phyloP scores from a whole-genome alignment of 2,888 invertebrate species.

The Drosophila fungiperda region DNA sequence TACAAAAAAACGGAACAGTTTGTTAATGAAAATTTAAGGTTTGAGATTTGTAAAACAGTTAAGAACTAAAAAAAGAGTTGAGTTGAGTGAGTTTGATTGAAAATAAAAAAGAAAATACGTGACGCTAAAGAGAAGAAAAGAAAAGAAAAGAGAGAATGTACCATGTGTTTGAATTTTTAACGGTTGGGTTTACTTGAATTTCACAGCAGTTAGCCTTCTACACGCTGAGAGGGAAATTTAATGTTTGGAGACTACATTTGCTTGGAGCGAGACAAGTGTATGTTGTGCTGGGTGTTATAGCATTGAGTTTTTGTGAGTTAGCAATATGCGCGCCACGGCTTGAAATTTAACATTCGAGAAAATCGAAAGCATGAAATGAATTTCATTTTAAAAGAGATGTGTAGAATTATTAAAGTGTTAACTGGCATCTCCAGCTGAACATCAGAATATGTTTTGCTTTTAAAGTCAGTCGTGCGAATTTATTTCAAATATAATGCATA shows the following conservation, averaged over 20 bases:
- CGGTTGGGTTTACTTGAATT: background rate
- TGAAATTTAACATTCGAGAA: background rate
- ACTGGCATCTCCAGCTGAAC: background rate
- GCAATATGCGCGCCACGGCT: background rate
- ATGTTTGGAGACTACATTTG: background rate
- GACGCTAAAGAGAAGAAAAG: constrained; percentile 61
- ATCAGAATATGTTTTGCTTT: background rate
- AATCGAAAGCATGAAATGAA: background rate
- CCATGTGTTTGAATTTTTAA: constrained; percentile 23
- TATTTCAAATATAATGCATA: constrained; percentile 16
- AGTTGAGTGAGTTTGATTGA: constrained; percentile 58
- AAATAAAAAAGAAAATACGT: constrained; percentile 50
- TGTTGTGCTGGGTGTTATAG: background rate
- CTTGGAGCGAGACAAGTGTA: constrained; percentile 15
- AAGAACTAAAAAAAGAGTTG: constrained; percentile 6
- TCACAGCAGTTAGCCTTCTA: constrained; percentile 17
- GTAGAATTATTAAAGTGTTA: background rate
- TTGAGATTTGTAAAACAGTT: constrained; percentile 54
- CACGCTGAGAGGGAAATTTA: background rate
- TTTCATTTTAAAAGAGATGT: background rate
- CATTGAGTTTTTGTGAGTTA: constrained; percentile 4
- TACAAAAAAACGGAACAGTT: constrained; percentile 54
- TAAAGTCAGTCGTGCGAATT: background rate
- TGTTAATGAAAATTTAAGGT: constrained; percentile 66
- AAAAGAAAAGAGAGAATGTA: constrained; percentile 50